phyloP scores from a whole-genome alignment of 1,140 invertebrate genomes.

The Bombus vancouverensis region DNA sequence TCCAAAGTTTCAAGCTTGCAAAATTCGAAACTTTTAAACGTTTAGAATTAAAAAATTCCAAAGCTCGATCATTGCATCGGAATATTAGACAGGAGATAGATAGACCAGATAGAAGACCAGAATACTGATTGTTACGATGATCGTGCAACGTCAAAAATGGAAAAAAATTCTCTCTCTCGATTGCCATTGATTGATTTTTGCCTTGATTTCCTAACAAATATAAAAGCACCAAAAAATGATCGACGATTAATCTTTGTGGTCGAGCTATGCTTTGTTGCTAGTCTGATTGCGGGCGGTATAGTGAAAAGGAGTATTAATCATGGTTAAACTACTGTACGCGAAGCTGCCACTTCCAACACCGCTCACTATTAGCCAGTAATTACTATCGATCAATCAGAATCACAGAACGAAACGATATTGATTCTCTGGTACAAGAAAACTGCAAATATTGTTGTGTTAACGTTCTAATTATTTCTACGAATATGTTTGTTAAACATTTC shows the following conservation, averaged over 20 bases:
- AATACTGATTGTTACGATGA: background rate
- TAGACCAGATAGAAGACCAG: background rate
- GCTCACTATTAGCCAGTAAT: constrained; percentile 19
- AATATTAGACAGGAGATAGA: background rate
- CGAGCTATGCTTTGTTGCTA: constrained; percentile 20
- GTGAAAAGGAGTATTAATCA: constrained; percentile 51
- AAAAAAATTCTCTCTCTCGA: background rate
- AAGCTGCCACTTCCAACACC: constrained; percentile 16
- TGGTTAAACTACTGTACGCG: constrained; percentile 38
- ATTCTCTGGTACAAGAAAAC: background rate
- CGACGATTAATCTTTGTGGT: constrained; percentile 44
- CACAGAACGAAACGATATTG: background rate
- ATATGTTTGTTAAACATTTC: background rate
- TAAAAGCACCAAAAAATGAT: constrained; percentile 26
- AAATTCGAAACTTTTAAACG: background rate
- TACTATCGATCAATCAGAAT: constrained; percentile 14
- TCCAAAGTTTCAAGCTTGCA: background rate
- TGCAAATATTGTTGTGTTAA: background rate
- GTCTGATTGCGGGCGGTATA: constrained; percentile 12
- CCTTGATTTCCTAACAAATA: background rate
- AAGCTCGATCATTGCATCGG: background rate
- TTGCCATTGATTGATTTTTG: constrained; percentile 13
- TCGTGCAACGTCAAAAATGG: background rate
- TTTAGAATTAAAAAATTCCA: background rate
- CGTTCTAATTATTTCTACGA: too few relatives aligned